Conservation (phyloP, 2,113 vertebrate genomes). For the Choloepus hoffmanni region DNA sequence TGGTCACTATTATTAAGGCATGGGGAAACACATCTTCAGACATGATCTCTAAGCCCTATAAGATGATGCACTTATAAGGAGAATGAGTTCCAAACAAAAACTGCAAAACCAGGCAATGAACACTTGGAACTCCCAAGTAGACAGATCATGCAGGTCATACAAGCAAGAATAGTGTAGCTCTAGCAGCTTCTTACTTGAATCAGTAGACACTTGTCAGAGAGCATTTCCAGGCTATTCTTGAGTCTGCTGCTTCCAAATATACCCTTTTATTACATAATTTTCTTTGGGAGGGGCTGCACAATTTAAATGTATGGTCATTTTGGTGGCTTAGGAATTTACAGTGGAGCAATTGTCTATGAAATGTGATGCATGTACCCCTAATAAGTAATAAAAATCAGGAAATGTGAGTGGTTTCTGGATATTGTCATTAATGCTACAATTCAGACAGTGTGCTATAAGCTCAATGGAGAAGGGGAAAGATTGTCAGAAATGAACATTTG, state of each 20-base stretch:
- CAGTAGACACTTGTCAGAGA: not conserved
- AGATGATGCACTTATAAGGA: not conserved
- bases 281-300: not conserved
- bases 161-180: not conserved
- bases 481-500: conserved; percentile 79
- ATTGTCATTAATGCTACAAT: conserved; percentile 57
- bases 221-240: conserved; percentile 18
- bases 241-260: not conserved
- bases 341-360: conserved; percentile 64
- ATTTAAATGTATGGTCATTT: conserved; percentile 46
- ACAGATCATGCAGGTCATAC: not conserved
- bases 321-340: conserved; percentile 50
- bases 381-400: conserved; percentile 65
- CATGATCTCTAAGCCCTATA: not conserved
- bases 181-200: not conserved
- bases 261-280: not conserved
- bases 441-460: conserved; percentile 45
- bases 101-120: not conserved
- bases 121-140: not conserved
- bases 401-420: conserved; percentile 63
- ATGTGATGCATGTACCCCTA: conserved; percentile 27
- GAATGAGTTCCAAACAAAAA: not conserved
- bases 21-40: not conserved
- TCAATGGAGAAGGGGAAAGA: conserved; percentile 51
- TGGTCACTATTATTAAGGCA: not conserved